Percentiles rank a stretch among this genome's conserved stretches.
These are phyloP conservation scores for Papilio helenus DNA, from an alignment of 1,140 invertebrate species.

Conservation along the genomic window DNA sequence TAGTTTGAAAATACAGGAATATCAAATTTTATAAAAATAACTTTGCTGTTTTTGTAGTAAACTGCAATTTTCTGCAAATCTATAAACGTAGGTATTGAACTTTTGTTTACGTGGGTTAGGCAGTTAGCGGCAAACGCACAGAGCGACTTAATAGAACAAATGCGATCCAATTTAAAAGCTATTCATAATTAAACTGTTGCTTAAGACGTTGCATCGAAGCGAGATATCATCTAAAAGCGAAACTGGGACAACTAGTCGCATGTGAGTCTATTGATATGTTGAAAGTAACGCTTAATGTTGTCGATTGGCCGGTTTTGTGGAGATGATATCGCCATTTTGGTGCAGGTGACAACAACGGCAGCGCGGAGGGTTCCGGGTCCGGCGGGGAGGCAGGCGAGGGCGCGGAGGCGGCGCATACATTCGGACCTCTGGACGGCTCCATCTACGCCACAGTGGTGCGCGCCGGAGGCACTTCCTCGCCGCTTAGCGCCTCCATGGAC, in stretches of 20 bases:
- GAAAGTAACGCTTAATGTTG: slow-evolving; percentile 1
- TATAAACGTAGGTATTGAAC: not conserved
- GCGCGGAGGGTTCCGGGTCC: slow-evolving; percentile 88
- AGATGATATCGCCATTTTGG: slow-evolving; percentile 33
- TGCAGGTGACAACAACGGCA: slow-evolving; percentile 78
- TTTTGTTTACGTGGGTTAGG: not conserved
- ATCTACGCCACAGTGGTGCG: slow-evolving; percentile 92
- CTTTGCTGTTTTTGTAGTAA: not conserved
- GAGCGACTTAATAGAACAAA: slow-evolving; percentile 58
- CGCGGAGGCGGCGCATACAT: slow-evolving; percentile 85
- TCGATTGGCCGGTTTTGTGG: slow-evolving; percentile 11
- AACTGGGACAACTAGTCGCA: slow-evolving; percentile 31
- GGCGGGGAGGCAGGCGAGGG: slow-evolving; percentile 84
- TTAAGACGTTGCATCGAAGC: slow-evolving; percentile 42
- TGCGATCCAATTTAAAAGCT: slow-evolving; percentile 64
- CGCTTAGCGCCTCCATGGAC: slow-evolving; percentile 92
- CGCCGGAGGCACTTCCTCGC: slow-evolving; percentile 84
- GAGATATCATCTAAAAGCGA: slow-evolving; percentile 15
- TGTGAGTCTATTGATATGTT: slow-evolving; percentile 13
- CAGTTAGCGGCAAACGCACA: slow-evolving; percentile 16
- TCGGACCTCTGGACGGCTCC: slow-evolving; percentile 93
- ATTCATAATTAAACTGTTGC: slow-evolving; percentile 60
- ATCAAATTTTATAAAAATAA: not conserved
- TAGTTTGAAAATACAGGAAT: not conserved
- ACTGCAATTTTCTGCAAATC: not conserved